Evolutionary conservation across 1,140 invertebrate species (phyloP).

Genomic region (Aphis gossypii): DNA sequence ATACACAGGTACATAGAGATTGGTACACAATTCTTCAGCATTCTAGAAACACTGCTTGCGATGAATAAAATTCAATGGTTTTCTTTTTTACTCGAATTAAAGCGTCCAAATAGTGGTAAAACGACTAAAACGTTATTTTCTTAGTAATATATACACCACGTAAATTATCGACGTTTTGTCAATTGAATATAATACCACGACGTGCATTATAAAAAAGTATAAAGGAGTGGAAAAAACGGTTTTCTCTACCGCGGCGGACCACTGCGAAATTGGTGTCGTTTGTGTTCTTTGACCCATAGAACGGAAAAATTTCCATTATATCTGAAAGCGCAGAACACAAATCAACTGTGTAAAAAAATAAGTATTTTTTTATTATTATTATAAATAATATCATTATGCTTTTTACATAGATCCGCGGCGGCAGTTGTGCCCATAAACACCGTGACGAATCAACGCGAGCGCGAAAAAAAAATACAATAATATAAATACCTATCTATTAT

Average conservation of each 20-base stretch:
- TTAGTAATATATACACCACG: not conserved
- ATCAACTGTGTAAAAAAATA: constrained; percentile 39
- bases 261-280: constrained; percentile 38
- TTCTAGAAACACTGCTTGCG: not conserved
- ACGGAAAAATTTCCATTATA: constrained; percentile 8
- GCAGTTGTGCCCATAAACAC: constrained; percentile 27
- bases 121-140: not conserved
- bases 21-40: not conserved
- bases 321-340: constrained; percentile 28
- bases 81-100: not conserved
- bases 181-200: not conserved
- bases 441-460: constrained; percentile 19
- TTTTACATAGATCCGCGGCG: not conserved
- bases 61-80: not conserved
- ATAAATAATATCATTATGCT: constrained; percentile 9
- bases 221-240: not conserved
- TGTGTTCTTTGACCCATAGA: constrained; percentile 28
- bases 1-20: not conserved
- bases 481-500: constrained; percentile 28
- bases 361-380: constrained; percentile 9
- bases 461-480: constrained; percentile 22
- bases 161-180: constrained; percentile 35
- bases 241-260: not conserved
- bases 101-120: constrained; percentile 21
- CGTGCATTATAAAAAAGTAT: not conserved